Base-by-base conservation (phyloP, 2,888 invertebrate genomes). In the Parnassius apollo region DNA sequence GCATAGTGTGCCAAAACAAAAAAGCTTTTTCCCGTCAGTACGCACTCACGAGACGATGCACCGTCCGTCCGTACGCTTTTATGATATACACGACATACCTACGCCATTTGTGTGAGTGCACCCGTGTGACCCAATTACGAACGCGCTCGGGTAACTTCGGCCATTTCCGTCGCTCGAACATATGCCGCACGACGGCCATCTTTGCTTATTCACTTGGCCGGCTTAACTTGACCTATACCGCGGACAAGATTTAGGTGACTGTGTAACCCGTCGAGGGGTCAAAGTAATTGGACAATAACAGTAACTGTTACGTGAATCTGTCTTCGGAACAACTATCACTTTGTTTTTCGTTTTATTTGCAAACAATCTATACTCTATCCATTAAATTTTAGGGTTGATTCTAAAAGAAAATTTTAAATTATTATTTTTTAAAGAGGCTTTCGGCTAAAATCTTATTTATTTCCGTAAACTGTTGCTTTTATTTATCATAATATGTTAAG, bases 121-220 rank as follows among this genome's bases (percentile, higher is more conserved):
- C 84, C 82, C 82, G 86, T 88, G 84, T 92, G 92, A 92, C 92
- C 92, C 78, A 92, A 82, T 89, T 92, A 85, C 88, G 89, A 88
- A 72, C 81, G 74, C 70, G 82, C 73, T 91, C 90, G 90, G 85
- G 66, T 52, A 68, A 62, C 81, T 75, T 91, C 91, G 91, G 83
- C 51, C 59, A 69, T 81, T 80, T 83, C 83, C 89, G 91, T 75
- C 81, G 76, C 73, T 71, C 78, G 76, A 83, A 83, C 87, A 86
- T 82, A 84, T 86, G 86, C 79, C 77, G 72, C 74, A 44, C 49
- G 72, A 61, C 76, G 74, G 85, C 86, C 86, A 86, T 88, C 82
- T 83, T 84, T 77, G 73, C 76, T 80, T 80, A 78, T 75, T 71
- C 71, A 72, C 70, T 63, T 70, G 68, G 58, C 88, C 83, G 86